Percentiles rank a stretch among this genome's conserved stretches.
These are phyloP conservation scores for Upupa epops DNA, from an alignment of 2,113 vertebrate species.

Conservation along the genomic window DNA sequence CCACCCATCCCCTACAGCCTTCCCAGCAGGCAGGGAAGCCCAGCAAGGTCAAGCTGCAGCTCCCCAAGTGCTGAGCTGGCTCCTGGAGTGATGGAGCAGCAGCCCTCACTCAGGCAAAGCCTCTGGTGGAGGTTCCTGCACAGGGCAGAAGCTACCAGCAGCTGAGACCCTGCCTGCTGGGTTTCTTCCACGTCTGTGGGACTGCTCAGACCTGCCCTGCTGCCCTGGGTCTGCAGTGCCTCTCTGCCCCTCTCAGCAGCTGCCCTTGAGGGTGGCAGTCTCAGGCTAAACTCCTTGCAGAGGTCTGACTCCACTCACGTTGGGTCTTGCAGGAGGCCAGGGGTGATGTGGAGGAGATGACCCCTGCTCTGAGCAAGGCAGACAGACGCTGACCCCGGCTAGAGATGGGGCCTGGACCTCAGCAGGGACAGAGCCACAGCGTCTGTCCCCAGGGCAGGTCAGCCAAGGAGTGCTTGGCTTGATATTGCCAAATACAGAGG, in stretches of 20 bases:
- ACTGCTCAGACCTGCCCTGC: not conserved
- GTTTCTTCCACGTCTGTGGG: not conserved
- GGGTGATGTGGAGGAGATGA: not conserved
- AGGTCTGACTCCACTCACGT: fast-evolving
- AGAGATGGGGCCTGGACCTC: not conserved
- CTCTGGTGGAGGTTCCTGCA: fast-evolving
- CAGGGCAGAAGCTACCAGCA: not conserved
- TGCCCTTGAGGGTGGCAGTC: not conserved
- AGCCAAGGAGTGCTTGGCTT: not conserved
- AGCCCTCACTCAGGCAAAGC: fast-evolving
- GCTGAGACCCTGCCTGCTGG: not conserved
- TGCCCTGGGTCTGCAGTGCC: not conserved
- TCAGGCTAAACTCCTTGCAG: not conserved
- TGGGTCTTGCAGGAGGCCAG: not conserved
- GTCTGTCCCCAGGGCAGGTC: not conserved
- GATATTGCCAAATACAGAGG: slow-evolving; percentile 9
- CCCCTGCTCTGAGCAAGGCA: not conserved
- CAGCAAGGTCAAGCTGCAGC: not conserved
- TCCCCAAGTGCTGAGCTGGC: not conserved
- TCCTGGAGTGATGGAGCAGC: not conserved
- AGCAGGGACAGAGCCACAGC: not conserved
- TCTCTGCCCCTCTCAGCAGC: not conserved
- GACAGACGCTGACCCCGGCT: too few species aligned
- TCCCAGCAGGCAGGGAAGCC: not conserved
- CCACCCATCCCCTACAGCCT: not conserved